Conservation (phyloP, 2,888 invertebrate species). For the Stramonita haemastoma region DNA sequence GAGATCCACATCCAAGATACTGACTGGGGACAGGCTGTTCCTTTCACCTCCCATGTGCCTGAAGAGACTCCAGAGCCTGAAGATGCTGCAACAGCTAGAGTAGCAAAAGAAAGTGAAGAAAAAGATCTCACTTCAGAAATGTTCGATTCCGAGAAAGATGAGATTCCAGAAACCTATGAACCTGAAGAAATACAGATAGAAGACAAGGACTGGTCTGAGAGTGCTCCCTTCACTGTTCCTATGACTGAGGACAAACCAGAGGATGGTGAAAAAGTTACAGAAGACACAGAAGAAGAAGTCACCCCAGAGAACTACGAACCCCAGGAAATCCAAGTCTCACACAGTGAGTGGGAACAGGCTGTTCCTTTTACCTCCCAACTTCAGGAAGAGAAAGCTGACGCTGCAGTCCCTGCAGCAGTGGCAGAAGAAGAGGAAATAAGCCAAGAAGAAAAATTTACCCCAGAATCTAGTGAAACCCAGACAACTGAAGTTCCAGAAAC, state of each 20-base stretch:
- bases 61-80: background rate
- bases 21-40: background rate
- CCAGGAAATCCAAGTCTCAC: constrained; percentile 1
- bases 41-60: background rate
- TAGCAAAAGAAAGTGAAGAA: background rate
- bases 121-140: background rate
- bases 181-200: background rate
- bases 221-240: background rate
- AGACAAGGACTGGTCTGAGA: constrained; percentile 9
- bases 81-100: background rate
- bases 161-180: background rate
- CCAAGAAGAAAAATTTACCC: background rate
- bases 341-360: no score
- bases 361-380: background rate
- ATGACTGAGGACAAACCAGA: background rate
- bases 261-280: background rate
- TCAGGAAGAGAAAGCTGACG: background rate
- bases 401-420: no score
- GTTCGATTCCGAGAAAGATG: background rate
- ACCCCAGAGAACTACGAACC: background rate
- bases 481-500: constrained; percentile 12
- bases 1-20: background rate
- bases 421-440: background rate
- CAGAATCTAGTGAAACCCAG: background rate
- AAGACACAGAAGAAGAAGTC: background rate